Evolutionary conservation across 2,888 invertebrate species (phyloP), one percentile per base, ranked within the genome.

Genomic region (Hemicrepidius hirtus): DNA sequence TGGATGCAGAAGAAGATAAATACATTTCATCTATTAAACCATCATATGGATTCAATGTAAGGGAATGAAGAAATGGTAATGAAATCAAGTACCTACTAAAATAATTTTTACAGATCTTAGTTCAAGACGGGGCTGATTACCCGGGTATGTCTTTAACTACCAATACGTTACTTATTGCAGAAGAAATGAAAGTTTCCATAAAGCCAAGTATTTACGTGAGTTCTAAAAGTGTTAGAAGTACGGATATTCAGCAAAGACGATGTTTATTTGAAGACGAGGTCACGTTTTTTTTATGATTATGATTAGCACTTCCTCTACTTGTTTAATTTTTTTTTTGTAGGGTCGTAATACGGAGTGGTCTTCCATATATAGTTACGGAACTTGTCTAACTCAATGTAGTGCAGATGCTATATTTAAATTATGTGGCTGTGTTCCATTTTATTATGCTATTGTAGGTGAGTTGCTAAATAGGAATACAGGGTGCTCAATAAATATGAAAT

Each of bases 241-340:
- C 85, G 77, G 10, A 83, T 81, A 0, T 80, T 71, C n/a, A 83
- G 74, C 71, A 82, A 85, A 78, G 85, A n/a, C 84, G 82, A 7
- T 90, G 90, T 67, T 87, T 85, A 83, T 90, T 90, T 77, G 87
- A 87, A 53, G 87, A 89, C 44, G 90, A 90, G 78, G 64, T 65
- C 12, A 37, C n/a, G n/a, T n/a, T 37, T 37, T 37, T 9, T 37
- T 12, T 5, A 20, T 46, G 20, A 9, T 13, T 18, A 18, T 46
- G 7, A 18, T 18, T 16, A 9, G 9, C 16, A 46, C n/a, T n/a
- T n/a, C n/a, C n/a, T n/a, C n/a, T n/a, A n/a, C n/a, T n/a, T n/a
- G 46, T 0, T 9, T 46, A 46, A 18, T 46, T 46, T 37, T 12
- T 37, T 10, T 12, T 7, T 40, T 41, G 21, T n/a, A 73, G 73